These are phyloP conservation scores for Falco peregrinus DNA, from an alignment of 2,797 vertebrate genomes.

Conservation along the genomic window DNA sequence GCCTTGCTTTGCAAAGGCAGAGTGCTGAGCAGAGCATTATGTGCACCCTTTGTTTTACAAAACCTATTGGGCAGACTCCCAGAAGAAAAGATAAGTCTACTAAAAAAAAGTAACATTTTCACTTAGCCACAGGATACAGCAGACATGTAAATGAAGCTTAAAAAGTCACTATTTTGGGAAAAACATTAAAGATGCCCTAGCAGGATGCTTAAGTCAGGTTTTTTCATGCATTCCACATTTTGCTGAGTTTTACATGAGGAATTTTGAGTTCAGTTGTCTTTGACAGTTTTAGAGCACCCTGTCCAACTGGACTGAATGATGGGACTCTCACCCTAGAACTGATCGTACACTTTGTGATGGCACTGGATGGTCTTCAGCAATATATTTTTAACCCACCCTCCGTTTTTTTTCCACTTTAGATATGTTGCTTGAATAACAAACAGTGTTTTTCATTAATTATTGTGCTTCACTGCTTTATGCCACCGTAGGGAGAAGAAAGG, in stretches of 20 bases:
- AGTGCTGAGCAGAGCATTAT: neutral
- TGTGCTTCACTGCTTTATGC: slow-evolving; percentile 26
- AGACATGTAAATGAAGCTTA: neutral
- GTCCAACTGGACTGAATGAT: neutral
- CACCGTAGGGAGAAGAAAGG: slow-evolving; percentile 41
- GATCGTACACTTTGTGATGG: neutral
- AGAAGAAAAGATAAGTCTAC: neutral
- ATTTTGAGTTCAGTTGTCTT: neutral
- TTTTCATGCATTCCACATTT: neutral
- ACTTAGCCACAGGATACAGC: neutral
- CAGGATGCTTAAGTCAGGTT: neutral
- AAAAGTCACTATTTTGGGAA: neutral
- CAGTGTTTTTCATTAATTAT: slow-evolving; percentile 45
- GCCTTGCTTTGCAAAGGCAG: neutral
- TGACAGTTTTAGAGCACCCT: slow-evolving; percentile 30
- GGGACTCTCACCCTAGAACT: neutral
- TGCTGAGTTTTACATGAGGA: neutral
- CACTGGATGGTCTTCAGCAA: neutral
- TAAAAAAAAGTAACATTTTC: neutral
- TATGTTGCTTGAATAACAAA: slow-evolving; percentile 27
- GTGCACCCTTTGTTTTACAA: neutral
- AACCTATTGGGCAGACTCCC: neutral
- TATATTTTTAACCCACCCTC: neutral
- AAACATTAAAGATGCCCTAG: neutral
- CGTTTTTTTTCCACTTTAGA: neutral